Evolutionary conservation across 2,113 vertebrate genomes (phyloP).

Genomic region (Entelurus aequoreus): DNA sequence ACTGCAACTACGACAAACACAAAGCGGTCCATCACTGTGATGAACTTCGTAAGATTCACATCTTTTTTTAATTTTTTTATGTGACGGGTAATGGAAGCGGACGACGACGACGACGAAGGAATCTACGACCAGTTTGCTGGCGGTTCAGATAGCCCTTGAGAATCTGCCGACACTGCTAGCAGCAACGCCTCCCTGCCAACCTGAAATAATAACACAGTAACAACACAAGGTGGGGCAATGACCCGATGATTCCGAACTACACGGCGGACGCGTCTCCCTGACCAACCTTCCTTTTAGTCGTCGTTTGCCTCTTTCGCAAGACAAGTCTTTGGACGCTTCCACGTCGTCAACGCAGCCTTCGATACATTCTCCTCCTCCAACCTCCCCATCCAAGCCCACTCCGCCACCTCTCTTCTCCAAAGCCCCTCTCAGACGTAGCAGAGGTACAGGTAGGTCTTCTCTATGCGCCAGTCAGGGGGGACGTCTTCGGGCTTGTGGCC

Average conservation of each 20-base stretch:
- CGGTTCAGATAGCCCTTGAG: constrained; percentile 57
- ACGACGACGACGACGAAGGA: too few species aligned
- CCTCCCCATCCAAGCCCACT: not conserved
- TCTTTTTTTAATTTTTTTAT: constrained; percentile 3
- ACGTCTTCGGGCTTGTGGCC: constrained; percentile 96
- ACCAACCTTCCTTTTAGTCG: constrained; percentile 29
- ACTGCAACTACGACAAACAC: too few species aligned
- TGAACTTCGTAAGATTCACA: not conserved
- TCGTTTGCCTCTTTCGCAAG: constrained; percentile 37
- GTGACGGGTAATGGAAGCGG: not conserved
- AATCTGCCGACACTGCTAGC: constrained; percentile 42
- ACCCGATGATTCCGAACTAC: constrained; percentile 67
- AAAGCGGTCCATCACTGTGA: not conserved
- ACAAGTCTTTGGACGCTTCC: constrained; percentile 44
- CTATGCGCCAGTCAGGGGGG: constrained; percentile 98
- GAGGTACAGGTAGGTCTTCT: constrained; percentile 99
- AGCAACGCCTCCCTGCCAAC: constrained; percentile 41
- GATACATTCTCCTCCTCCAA: constrained; percentile 37
- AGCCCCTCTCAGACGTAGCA: constrained; percentile 82
- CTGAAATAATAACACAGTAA: constrained; percentile 45
- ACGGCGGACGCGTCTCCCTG: constrained; percentile 43
- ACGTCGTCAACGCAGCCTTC: constrained; percentile 1
- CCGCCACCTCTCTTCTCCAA: constrained; percentile 16
- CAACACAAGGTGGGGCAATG: constrained; percentile 51
- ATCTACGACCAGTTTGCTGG: not conserved